Evolutionary conservation across 1,140 invertebrate genomes (phyloP).

Genomic region (Platyura marginata): DNA sequence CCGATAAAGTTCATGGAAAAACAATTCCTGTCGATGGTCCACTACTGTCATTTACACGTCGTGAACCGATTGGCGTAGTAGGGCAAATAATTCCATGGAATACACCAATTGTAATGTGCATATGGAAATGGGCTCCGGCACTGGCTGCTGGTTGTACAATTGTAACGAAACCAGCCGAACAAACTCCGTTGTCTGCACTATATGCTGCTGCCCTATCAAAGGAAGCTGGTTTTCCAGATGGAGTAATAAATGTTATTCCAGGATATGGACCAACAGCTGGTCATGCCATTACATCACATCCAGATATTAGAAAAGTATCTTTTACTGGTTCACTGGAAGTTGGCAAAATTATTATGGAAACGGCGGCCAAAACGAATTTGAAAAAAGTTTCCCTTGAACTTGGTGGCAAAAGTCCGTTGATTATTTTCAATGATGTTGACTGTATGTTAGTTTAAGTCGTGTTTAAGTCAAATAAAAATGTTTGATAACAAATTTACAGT

Average conservation of each 20-base stretch:
- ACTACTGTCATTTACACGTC: slow-evolving; percentile 37
- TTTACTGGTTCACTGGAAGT: slow-evolving; percentile 75
- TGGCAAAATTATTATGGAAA: slow-evolving; percentile 55
- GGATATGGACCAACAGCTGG: slow-evolving; percentile 73
- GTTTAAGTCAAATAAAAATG: too few relatives aligned
- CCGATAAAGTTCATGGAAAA: slow-evolving; percentile 79
- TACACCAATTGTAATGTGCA: slow-evolving; percentile 62
- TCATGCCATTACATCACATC: slow-evolving; percentile 55
- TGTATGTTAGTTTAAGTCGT: too few relatives aligned
- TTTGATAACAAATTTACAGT: too few relatives aligned
- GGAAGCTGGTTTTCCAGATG: slow-evolving; percentile 79
- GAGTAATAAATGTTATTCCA: slow-evolving; percentile 70
- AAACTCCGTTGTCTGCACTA: slow-evolving; percentile 79
- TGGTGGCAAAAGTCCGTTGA: slow-evolving; percentile 76
- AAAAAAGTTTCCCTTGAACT: slow-evolving; percentile 74
- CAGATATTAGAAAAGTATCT: slow-evolving; percentile 65
- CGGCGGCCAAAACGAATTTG: slow-evolving; percentile 55
- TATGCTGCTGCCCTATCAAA: slow-evolving; percentile 57
- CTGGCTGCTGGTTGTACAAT: slow-evolving; percentile 66
- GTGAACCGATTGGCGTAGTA: slow-evolving; percentile 73
- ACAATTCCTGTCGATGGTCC: slow-evolving; percentile 50
- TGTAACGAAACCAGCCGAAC: slow-evolving; percentile 82
- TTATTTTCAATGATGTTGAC: slow-evolving; percentile 65
- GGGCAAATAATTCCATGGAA: slow-evolving; percentile 90
- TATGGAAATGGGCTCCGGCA: slow-evolving; percentile 75